These are phyloP conservation scores for Siphamia tubifer DNA, from an alignment of 2,113 vertebrate species.

Conservation along the genomic window DNA sequence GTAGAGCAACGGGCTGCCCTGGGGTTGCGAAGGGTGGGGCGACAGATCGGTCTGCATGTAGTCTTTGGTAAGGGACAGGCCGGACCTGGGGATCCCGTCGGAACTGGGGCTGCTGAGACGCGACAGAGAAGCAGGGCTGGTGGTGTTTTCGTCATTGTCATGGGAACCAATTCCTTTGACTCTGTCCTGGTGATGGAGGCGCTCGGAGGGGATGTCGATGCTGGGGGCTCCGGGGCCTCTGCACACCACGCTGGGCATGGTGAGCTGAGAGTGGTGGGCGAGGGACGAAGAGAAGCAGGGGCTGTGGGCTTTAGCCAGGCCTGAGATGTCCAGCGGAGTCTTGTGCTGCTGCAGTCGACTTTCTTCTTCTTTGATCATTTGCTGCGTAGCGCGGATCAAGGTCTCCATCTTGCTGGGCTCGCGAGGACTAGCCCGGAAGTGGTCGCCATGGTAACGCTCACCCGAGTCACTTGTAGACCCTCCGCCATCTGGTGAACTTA, in stretches of 20 bases:
- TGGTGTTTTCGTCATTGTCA: constrained; percentile 78
- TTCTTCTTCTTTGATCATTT: constrained; percentile 99
- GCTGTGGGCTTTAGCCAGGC: constrained; percentile 88
- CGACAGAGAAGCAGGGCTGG: constrained; percentile 89
- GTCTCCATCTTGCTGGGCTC: constrained; percentile 99
- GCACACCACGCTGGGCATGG: constrained; percentile 86
- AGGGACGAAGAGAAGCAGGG: constrained; percentile 87
- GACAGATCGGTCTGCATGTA: constrained; percentile 92
- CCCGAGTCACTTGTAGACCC: constrained; percentile 94
- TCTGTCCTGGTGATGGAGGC: constrained; percentile 60
- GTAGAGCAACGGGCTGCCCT: constrained; percentile 86
- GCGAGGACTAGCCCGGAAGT: constrained; percentile 88
- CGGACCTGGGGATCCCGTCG: constrained; percentile 77
- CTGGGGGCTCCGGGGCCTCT: constrained; percentile 73
- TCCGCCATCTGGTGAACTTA: constrained; percentile 93
- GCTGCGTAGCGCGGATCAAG: constrained; percentile 95
- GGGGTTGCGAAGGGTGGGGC: constrained; percentile 83
- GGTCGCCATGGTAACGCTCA: constrained; percentile 90
- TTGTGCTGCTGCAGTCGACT: constrained; percentile 91
- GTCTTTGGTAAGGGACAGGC: constrained; percentile 92
- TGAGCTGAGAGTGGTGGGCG: constrained; percentile 80
- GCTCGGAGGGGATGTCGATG: constrained; percentile 79
- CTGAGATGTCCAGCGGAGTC: constrained; percentile 80
- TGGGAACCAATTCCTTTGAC: constrained; percentile 80
- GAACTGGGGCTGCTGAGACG: constrained; percentile 92